Conservation (phyloP, 2,888 invertebrate genomes). For the Leptura quadrifasciata region DNA sequence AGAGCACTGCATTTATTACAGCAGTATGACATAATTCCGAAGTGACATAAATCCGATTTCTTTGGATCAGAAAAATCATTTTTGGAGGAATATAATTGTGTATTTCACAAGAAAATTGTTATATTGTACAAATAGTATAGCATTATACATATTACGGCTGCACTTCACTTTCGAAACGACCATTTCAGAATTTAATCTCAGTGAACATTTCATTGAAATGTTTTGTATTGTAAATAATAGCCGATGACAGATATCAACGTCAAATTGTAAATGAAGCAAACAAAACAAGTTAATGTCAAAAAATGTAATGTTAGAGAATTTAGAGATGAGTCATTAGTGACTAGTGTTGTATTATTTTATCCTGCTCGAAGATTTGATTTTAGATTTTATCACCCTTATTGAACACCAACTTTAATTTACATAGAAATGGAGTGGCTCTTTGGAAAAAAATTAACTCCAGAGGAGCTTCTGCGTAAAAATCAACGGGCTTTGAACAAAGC, state of each 20-base stretch:
- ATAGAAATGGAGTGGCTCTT: constrained; percentile 93
- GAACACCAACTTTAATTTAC: background rate
- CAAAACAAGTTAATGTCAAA: constrained; percentile 14
- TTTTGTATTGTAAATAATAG: constrained; percentile 10
- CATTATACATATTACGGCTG: background rate
- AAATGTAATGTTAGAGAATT: constrained; percentile 3
- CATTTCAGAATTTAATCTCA: background rate
- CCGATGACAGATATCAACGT: background rate
- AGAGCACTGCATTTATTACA: background rate
- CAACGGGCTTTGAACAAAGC: constrained; percentile 98
- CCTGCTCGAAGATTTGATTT: no score
- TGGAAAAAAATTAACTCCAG: constrained; percentile 96
- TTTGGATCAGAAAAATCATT: background rate
- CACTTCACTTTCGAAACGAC: background rate
- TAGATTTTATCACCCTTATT: background rate
- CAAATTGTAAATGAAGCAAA: constrained; percentile 7
- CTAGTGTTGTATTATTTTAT: constrained; percentile 17
- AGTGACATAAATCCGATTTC: background rate
- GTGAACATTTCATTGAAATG: background rate
- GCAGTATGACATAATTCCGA: constrained; percentile 1
- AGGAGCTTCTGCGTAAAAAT: constrained; percentile 98
- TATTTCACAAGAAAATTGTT: background rate
- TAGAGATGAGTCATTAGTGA: constrained; percentile 40
- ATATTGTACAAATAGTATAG: background rate
- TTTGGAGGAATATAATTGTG: background rate